Conservation (phyloP, 2,797 vertebrate genomes). For the Rhincodon typus region DNA sequence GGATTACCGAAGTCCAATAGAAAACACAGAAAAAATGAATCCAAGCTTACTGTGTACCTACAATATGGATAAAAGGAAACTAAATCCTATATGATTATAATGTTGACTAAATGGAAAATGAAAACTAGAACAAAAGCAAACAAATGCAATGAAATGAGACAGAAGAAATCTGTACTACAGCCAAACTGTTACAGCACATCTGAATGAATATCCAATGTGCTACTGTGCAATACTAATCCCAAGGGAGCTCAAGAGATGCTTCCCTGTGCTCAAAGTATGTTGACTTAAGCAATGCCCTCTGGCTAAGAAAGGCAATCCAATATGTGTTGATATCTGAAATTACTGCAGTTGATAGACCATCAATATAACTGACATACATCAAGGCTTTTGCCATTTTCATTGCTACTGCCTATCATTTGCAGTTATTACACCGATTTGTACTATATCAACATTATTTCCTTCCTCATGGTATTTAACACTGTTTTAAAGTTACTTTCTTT, state of each 20-base stretch:
- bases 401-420: background rate
- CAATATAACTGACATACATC: background rate
- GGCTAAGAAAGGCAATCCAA: background rate
- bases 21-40: background rate
- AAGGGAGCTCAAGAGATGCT: background rate
- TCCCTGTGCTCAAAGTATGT: background rate
- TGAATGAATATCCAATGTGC: background rate
- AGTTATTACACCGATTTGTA: background rate
- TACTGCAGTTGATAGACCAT: background rate
- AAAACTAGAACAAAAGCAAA: background rate
- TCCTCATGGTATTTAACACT: background rate
- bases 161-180: background rate
- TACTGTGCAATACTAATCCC: background rate
- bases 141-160: background rate
- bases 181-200: background rate
- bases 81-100: background rate
- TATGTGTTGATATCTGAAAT: conserved; percentile 14
- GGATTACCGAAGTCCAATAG: background rate
- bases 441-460: background rate
- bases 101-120: background rate
- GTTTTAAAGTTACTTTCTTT: background rate
- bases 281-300: conserved; percentile 18
- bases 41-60: background rate
- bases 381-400: background rate
- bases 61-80: background rate